Evolutionary conservation across 1,140 invertebrate species (phyloP), one percentile per base, ranked within the genome.

Genomic region (Meloidogyne hapla): DNA sequence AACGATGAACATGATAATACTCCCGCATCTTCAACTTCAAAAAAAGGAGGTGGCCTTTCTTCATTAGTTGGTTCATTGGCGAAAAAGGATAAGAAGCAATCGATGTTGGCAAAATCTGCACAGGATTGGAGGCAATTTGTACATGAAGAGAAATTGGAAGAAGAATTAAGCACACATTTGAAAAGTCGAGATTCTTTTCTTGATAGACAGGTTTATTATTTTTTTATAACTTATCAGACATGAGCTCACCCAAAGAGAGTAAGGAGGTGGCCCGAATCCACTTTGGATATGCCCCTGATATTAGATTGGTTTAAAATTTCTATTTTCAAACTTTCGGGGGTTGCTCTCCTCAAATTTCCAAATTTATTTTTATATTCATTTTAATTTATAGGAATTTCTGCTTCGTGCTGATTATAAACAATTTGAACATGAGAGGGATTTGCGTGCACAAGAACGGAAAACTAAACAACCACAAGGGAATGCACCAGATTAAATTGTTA

Each of bases 111-210:
- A 33, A 70, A 74, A 38, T 76, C 80, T 5, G 28, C 66, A 15
- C 75, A 77, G 15, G 80, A 82, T 68, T 81, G 80, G 80, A 23
- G 79, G 4, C 48, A 79, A 42, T 83, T 80, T 72, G 81, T 83
- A 18, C 40, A 77, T 23, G 74, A 82, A n/a, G 76, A 82, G 42
- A 48, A 69, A 15, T 48, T 81, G 10, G 70, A 83, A 61, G 72
- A 77, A 26, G 80, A 81, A 15, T 33, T 81, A 25, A 45, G 71
- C 12, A 66, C 38, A 8, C 80, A 81, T 63, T 38, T 76, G n/a
- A 26, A 62, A 26, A 81, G 80, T 68, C 79, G 82, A 56, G 81
- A 81, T 33, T 65, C 69, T 18, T 81, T 73, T 65, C 69, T 81
- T 28, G 80, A 81, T 23, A 81, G 77, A 56, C 81, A 83, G 48